Evolutionary conservation across 2,113 vertebrate species (phyloP).

Genomic region (Grammomys surdaster): DNA sequence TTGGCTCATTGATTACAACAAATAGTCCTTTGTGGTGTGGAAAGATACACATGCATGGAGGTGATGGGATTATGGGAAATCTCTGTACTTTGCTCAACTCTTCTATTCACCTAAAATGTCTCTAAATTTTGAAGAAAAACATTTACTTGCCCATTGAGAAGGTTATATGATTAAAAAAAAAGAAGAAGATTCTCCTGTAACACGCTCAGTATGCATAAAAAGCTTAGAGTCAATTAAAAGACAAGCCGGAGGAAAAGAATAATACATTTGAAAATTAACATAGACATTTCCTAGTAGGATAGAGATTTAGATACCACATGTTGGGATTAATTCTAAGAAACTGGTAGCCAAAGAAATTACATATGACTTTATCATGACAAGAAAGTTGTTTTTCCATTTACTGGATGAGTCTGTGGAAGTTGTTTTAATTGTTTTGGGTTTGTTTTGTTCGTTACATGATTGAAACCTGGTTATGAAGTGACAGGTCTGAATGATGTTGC

Average conservation of each 20-base stretch:
- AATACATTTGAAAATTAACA: neutral
- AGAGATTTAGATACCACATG: neutral
- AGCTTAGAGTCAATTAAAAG: neutral
- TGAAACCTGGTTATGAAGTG: neutral
- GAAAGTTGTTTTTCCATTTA: neutral
- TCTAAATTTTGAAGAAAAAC: neutral
- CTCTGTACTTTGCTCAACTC: neutral
- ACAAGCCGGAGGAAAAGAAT: neutral
- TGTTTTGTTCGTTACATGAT: neutral
- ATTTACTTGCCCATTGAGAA: neutral
- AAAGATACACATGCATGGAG: no score
- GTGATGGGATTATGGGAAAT: neutral
- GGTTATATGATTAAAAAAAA: neutral
- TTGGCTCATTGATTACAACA: neutral
- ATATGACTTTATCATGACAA: neutral
- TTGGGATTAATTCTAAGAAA: neutral
- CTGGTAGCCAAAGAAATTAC: neutral
- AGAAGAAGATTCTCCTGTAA: neutral
- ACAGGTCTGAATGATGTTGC: neutral
- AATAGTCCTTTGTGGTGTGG: neutral
- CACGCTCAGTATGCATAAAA: neutral
- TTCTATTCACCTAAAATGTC: neutral
- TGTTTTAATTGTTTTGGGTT: neutral
- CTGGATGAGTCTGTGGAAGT: neutral
- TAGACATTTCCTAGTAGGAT: neutral